phyloP scores from a whole-genome alignment of 2,888 invertebrate species.

The Zele albiditarsus region DNA sequence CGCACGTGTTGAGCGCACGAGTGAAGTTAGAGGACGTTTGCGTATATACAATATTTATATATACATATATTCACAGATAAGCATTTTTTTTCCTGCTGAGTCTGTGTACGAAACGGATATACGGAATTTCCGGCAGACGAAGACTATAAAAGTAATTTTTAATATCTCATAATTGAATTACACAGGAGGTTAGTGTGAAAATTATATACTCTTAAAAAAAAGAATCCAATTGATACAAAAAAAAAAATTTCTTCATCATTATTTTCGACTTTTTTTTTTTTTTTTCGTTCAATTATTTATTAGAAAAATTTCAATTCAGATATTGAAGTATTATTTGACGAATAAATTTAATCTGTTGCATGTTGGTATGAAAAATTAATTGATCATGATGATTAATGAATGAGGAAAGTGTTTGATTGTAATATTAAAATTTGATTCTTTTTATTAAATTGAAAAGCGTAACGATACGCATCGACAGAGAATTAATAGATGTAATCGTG shows the following conservation, averaged over 20 bases:
- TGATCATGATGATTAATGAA: background rate
- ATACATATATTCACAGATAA: background rate
- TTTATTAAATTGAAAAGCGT: conserved; percentile 13
- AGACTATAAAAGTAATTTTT: too few relatives aligned
- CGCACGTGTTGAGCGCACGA: background rate
- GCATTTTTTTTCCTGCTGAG: conserved; percentile 29
- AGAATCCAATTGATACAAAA: too few relatives aligned
- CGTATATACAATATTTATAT: background rate
- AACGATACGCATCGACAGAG: conserved; percentile 9
- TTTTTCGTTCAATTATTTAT: background rate
- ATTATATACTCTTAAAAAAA: too few relatives aligned
- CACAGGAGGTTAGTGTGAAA: background rate
- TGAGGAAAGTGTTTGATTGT: background rate
- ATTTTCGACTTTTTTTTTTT: background rate
- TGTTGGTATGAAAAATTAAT: background rate
- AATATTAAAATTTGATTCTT: background rate
- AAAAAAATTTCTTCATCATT: background rate
- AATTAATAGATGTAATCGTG: conserved; percentile 12
- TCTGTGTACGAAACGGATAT: conserved; percentile 52
- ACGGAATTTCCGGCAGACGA: conserved; percentile 55
- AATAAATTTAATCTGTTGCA: too few relatives aligned
- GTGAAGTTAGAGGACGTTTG: background rate
- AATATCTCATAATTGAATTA: background rate
- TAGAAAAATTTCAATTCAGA: background rate
- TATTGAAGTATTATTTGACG: too few relatives aligned